Percentiles rank a stretch among this genome's conserved stretches.
phyloP scores from a whole-genome alignment of 2,888 invertebrate genomes.

The Phaedon cochleariae region DNA sequence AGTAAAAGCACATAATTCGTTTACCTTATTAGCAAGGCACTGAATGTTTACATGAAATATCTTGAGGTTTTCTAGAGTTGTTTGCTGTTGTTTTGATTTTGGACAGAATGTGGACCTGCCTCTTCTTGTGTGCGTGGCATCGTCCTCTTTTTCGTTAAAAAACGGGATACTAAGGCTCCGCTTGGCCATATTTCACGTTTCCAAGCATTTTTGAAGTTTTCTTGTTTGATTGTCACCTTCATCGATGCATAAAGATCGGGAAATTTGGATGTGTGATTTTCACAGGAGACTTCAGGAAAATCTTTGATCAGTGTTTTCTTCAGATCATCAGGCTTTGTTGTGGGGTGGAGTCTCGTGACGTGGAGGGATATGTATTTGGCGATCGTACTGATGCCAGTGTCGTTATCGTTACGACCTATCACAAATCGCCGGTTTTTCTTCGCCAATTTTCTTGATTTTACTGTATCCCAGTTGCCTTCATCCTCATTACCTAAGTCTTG shows the following conservation, averaged over 20 bases:
- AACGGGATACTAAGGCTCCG: constrained; percentile 17
- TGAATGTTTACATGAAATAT: neutral
- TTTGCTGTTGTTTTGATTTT: neutral
- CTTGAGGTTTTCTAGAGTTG: neutral
- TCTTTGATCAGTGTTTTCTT: constrained; percentile 6
- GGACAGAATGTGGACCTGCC: constrained; percentile 11
- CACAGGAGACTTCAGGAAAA: constrained; percentile 13
- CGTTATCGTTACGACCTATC: constrained; percentile 1
- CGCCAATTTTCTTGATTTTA: neutral
- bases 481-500: constrained; percentile 9
- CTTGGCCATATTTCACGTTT: constrained; percentile 13
- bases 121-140: constrained; percentile 7
- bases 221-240: constrained; percentile 15
- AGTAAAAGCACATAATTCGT: too few species aligned
- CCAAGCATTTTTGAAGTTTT: constrained; percentile 13
- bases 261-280: constrained; percentile 10
- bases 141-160: constrained; percentile 15
- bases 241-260: constrained; percentile 13
- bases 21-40: too few species aligned
- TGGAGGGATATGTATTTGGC: constrained; percentile 2
- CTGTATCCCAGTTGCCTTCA: constrained; percentile 4
- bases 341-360: constrained; percentile 8
- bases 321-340: constrained; percentile 13
- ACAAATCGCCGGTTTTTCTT: constrained; percentile 1
- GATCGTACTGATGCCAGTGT: constrained; percentile 6